Base-by-base conservation (phyloP, 2,113 vertebrate genomes). In the Miniopterus natalensis region DNA sequence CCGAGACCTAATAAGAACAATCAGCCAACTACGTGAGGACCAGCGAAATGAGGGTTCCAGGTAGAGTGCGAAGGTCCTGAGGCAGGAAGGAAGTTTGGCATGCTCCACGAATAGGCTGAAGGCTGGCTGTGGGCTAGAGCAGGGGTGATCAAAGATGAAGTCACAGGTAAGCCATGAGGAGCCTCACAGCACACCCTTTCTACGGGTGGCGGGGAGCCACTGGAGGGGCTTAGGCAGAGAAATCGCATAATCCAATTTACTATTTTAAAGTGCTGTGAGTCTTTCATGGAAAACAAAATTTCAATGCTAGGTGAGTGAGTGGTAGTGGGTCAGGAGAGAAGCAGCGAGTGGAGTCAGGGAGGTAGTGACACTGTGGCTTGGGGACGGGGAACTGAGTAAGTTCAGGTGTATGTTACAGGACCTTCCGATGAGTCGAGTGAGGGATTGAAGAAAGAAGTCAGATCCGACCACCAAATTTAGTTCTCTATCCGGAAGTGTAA, bases 221-320 rank as follows among this genome's bases (percentile, higher is more conserved):
- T 17, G 36, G 14, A 70, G 21, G 27, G 8, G n/a, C 7, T 57
- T 71, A 49, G 89, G 23, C 40, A 71, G 17, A 49, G 36, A 92
- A 68, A 40, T 55, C 80, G 45, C 36, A 42, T 11, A 80, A 85
- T 23, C 8, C 9, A 55, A 61, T 18, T 21, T 40, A 53, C 14
- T 88, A 45, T 57, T 91, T 78, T 45, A 36, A 88, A 95, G 85
- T 47, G 66, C 8, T 89, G 11, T 80, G 51, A 81, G 3, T 81
- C 8, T 66, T 85, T 51, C 36, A 15, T 42, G 27, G 61, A 21
- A 71, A 40, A 53, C 31, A 80, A 70, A 66, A 66, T 68, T 40
- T 61, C 25, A 89, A 78, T 49, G 18, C 20, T 49, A 45, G 6
- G 11, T 74, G 40, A 88, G 77, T 73, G 13, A 71, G 77, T 77